phyloP scores from a whole-genome alignment of 2,888 invertebrate genomes.

The Lithophane semibrunnea region DNA sequence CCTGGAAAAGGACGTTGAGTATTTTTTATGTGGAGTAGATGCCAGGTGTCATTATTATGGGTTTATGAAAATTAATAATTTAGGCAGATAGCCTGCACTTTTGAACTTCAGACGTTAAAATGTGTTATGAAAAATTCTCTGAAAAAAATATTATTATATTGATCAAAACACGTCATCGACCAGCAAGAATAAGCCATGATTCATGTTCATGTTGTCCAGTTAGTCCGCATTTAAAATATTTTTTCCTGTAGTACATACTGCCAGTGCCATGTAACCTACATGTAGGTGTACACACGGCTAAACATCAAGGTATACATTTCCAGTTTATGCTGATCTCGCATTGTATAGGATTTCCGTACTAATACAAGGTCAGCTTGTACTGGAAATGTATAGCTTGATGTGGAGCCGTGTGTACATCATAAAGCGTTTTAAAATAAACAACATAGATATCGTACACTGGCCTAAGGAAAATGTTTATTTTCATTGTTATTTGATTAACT shows the following conservation, averaged over 20 bases:
- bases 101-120: background rate
- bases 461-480: slow-evolving; percentile 44
- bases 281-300: background rate
- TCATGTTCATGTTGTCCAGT: slow-evolving; percentile 14
- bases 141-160: slow-evolving; percentile 6
- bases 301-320: no score
- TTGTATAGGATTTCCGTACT: no score
- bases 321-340: no score
- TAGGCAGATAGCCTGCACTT: background rate
- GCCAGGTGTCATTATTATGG: background rate
- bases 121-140: slow-evolving; percentile 5
- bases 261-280: background rate
- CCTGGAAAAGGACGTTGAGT: background rate
- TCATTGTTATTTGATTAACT: slow-evolving; percentile 30
- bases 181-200: slow-evolving; percentile 22
- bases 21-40: background rate
- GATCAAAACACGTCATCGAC: slow-evolving; percentile 40
- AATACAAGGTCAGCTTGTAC: no score
- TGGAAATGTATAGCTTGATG: no score
- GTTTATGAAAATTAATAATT: background rate
- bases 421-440: slow-evolving; percentile 23
- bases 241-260: slow-evolving; percentile 36
- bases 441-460: slow-evolving; percentile 8
- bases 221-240: background rate
- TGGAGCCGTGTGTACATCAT: background rate